Evolutionary conservation across 2,888 invertebrate genomes (phyloP).

Genomic region (Laspeyria flexula): DNA sequence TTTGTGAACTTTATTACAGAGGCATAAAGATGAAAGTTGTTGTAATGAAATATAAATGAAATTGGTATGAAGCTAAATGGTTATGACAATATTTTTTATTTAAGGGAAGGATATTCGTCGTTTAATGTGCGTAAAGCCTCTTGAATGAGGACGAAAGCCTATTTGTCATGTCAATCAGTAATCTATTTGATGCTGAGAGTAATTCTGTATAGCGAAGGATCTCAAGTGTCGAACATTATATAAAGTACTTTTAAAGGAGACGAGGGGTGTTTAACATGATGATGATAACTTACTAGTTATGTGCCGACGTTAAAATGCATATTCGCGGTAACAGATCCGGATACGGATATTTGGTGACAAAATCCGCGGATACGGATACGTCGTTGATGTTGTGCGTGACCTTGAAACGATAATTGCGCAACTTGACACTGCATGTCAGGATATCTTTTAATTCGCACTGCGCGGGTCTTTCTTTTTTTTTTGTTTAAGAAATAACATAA

Average conservation of each 20-base stretch:
- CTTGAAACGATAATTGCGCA: too few species aligned
- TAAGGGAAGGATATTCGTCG: not conserved
- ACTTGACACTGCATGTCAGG: too few species aligned
- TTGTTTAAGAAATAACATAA: too few species aligned
- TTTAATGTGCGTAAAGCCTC: not conserved
- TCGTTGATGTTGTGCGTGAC: too few species aligned
- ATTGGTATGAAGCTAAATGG: not conserved
- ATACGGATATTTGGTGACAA: too few species aligned
- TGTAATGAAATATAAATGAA: constrained; percentile 11
- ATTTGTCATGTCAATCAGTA: constrained; percentile 9
- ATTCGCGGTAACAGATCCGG: too few species aligned
- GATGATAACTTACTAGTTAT: too few species aligned
- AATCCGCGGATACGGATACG: too few species aligned
- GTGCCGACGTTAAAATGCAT: too few species aligned
- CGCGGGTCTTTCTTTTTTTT: too few species aligned
- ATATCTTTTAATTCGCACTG: too few species aligned
- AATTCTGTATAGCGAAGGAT: not conserved
- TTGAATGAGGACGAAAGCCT: not conserved
- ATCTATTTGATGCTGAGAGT: not conserved
- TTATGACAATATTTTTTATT: constrained; percentile 7
- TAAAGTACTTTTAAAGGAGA: not conserved
- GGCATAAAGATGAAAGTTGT: constrained; percentile 36
- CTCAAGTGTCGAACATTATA: not conserved
- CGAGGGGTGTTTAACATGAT: too few species aligned
- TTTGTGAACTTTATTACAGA: constrained; percentile 33